Base-by-base conservation (phyloP, 2,113 vertebrate species). In the Mystacornis crossleyi region DNA sequence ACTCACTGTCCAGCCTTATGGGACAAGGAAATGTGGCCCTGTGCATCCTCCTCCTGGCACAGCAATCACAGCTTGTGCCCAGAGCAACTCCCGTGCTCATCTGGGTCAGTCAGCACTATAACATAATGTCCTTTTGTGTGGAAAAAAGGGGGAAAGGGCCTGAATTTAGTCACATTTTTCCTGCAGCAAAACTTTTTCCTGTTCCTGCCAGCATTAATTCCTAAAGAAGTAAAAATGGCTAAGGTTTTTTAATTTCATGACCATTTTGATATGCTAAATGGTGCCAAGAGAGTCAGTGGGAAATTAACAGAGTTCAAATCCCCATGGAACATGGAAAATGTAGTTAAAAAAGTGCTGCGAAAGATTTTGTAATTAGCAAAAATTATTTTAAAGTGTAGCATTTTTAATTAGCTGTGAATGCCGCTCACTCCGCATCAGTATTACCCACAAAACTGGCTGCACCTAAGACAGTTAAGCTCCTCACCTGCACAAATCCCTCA, bases 291-390 rank as follows among this genome's bases (percentile, higher is more conserved):
- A 93, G 24, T 51, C 48, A 93, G 84, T 62, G 50, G 71, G 40
- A 93, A 91, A 93, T 89, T 87, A 91, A 40, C 20, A 25, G 57
- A 89, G 90, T 88, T 88, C 84, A 94, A 94, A 90, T 79, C 90
- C 62, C 78, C 29, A 17, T 3, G 33, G 81, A 84, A 95, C 18
- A 20, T 10, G 28, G 47, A 87, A 91, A 94, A 43, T 87, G 70
- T 70, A 73, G 78, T 93, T 89, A 95, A 95, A 96, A 94, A 70
- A 75, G 29, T 69, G 50, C 87, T 43, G 50, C 50, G 88, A 95
- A 96, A 88, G 83, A 94, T 88, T 80, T 90, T 88, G 45, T 62
- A 93, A 94, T 94, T 96, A 88, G 54, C 33, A 82, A 72, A 93
- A 89, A 91, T 70, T 21, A 88, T 95, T 96, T 96, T 94, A 34